Percentiles rank a stretch among this genome's conserved stretches.
Conservation (phyloP, 2,113 vertebrate genomes). For the Emberiza fucata region DNA sequence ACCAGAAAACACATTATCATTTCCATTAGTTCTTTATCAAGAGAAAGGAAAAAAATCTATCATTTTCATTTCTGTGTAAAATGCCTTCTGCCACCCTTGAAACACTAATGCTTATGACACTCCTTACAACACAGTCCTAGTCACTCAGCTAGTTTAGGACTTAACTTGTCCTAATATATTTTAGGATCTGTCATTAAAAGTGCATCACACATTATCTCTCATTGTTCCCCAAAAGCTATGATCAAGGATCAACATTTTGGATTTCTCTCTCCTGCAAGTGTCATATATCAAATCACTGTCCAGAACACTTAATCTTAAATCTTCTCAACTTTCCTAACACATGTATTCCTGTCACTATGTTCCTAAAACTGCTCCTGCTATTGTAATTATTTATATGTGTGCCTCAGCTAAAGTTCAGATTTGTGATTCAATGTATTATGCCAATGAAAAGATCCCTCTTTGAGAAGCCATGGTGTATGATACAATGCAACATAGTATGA, state of each 20-base stretch:
- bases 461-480: background rate
- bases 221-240: background rate
- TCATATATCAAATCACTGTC: background rate
- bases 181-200: background rate
- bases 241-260: background rate
- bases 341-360: background rate
- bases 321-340: background rate
- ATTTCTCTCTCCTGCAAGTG: background rate
- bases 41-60: background rate
- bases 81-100: background rate
- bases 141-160: background rate
- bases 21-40: background rate
- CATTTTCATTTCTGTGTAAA: background rate
- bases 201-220: background rate
- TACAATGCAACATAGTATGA: background rate
- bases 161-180: background rate
- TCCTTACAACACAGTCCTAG: background rate
- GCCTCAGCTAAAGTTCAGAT: background rate
- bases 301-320: background rate
- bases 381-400: background rate
- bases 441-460: background rate
- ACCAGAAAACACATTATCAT: background rate
- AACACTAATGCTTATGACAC: background rate
- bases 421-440: background rate
- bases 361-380: background rate